A percentile compares a stretch with the other conserved stretches of the same genome.
phyloP scores from a whole-genome alignment of 2,113 vertebrate genomes.

The Onychorhynchus coronatus region DNA sequence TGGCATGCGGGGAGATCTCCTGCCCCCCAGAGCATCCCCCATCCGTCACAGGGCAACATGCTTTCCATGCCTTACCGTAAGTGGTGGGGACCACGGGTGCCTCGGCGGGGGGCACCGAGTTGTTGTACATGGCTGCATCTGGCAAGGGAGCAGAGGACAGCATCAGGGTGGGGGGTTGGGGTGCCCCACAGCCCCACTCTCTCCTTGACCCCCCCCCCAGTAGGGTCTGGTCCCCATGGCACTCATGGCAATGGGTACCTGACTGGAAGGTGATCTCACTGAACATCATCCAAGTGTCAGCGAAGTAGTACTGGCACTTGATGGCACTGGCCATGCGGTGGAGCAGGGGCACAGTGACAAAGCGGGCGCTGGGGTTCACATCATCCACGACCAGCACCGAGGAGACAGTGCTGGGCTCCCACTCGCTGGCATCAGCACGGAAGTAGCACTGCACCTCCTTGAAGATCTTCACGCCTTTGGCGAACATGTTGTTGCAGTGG shows the following conservation, averaged over 20 bases:
- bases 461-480: slow-evolving; percentile 90
- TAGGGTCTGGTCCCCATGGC: accelerated
- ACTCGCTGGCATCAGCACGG: slow-evolving; percentile 81
- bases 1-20: accelerated
- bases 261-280: slow-evolving; percentile 98
- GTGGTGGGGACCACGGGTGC: slow-evolving; percentile 77
- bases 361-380: slow-evolving; percentile 87
- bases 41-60: accelerated
- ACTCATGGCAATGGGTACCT: slow-evolving; percentile 55
- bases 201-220: neutral
- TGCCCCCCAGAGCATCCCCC: neutral
- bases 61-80: slow-evolving; percentile 53
- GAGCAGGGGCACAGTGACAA: slow-evolving; percentile 87
- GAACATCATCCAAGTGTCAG: slow-evolving; percentile 94
- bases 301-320: slow-evolving; percentile 91
- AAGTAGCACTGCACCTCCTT: slow-evolving; percentile 91
- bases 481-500: slow-evolving; percentile 97
- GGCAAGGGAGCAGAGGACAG: neutral
- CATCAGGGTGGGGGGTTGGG: neutral
- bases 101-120: slow-evolving; percentile 77
- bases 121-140: slow-evolving; percentile 96
- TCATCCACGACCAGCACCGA: slow-evolving; percentile 83
- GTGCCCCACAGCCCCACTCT: neutral
- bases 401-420: slow-evolving; percentile 83
- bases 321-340: slow-evolving; percentile 91